Evolutionary conservation across 2,797 vertebrate species (phyloP), one percentile per base, ranked within the genome.

Genomic region (Sebastes nivosus): DNA sequence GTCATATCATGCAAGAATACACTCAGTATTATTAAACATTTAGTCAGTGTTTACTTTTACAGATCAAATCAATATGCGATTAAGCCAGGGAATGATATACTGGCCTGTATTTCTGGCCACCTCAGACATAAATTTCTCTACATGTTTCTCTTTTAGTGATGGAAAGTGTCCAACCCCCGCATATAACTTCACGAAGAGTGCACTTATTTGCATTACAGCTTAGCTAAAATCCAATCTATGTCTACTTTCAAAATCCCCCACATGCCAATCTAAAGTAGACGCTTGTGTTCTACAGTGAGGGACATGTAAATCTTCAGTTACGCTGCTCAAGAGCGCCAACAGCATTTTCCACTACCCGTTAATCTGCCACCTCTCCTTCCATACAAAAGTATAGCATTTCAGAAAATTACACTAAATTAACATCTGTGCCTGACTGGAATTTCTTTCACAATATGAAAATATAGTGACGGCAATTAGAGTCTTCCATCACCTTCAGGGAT

Each of bases 351-450:
- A 75, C 75, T 76, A 70, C 20, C 67, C 4, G 59, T 74, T 86
- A 85, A 89, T 81, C 85, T 87, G 77, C 72, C 87, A 80, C 85
- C 80, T 87, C 79, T 87, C 76, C 64, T 79, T 82, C 81, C 78
- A 87, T 73, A 89, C 81, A 85, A 84, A 94, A 92, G 93, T 93
- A 93, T 93, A 93, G 83, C 52, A 85, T 95, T 94, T 91, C 93
- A 91, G 88, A 92, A 95, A 94, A 94, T 95, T 94, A 85, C 86
- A 93, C 87, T 83, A 90, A 95, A 95, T 94, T 95, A 92, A 90
- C 88, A 89, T 89, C 86, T 89, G 87, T 38, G 90, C 77, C 79
- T 87, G 88, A 79, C 81, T 82, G 70, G 80, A 84, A 75, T 91
- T 82, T 71, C 80, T 86, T 80, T 66, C 72, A 77, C 74, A 86